Evolutionary conservation across 2,113 vertebrate genomes (phyloP).

Genomic region (Coturnix japonica): DNA sequence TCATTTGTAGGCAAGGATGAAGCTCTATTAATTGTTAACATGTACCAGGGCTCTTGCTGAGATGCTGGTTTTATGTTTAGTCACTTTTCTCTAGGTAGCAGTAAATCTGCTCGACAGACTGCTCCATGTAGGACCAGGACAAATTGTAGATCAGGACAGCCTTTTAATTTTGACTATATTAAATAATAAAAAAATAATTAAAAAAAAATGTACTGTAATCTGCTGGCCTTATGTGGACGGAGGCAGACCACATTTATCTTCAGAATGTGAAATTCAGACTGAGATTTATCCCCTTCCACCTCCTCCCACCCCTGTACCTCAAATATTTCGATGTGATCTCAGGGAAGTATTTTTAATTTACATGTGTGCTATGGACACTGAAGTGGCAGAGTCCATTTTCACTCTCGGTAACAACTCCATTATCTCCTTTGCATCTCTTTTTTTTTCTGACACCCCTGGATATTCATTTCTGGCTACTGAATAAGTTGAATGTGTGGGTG

Average conservation of each 20-base stretch:
- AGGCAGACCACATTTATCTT: not conserved
- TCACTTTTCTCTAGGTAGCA: not conserved
- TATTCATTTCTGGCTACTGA: not conserved
- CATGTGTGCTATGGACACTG: not conserved
- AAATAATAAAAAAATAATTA: not conserved
- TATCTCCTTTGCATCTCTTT: not conserved
- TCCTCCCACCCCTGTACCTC: not conserved
- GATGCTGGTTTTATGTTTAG: not conserved
- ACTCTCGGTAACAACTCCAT: not conserved
- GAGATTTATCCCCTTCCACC: not conserved
- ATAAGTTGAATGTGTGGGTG: not conserved
- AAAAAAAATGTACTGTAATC: not conserved
- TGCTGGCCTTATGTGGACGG: not conserved
- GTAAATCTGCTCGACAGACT: not conserved
- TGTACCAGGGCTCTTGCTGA: not conserved
- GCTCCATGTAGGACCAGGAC: not conserved
- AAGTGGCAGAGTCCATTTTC: not conserved
- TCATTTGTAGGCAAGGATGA: not conserved
- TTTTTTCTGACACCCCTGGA: rapidly evolving
- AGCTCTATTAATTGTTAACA: not conserved
- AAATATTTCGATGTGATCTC: not conserved
- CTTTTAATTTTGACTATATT: not conserved
- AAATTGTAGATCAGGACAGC: not conserved
- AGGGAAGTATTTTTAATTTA: not conserved
- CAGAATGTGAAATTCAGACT: not conserved